Evolutionary conservation across 2,797 vertebrate species (phyloP).

Genomic region (Gymnothorax javanicus): DNA sequence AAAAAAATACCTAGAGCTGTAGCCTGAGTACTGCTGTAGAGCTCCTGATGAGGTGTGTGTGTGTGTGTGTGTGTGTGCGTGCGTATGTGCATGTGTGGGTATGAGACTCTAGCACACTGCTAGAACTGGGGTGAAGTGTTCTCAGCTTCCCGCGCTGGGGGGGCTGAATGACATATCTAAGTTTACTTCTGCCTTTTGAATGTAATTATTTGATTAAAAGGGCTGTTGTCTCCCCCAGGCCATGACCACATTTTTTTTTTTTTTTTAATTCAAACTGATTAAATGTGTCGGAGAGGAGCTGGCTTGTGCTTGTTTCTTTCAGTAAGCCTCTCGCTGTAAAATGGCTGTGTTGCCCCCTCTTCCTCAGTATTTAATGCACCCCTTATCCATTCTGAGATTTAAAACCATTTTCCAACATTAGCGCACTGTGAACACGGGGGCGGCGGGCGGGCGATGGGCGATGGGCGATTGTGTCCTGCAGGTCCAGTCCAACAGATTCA

Average conservation of each 20-base stretch:
- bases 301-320: neutral
- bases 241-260: neutral
- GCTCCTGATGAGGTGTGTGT: neutral
- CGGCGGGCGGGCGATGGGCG: too few relatives aligned
- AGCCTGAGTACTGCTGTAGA: neutral
- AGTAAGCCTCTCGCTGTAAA: neutral
- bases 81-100: too few relatives aligned
- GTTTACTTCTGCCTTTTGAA: neutral
- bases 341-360: constrained; percentile 10
- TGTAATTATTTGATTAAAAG: neutral
- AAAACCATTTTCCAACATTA: neutral
- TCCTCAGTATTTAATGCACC: constrained; percentile 15
- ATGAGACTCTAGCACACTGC: neutral
- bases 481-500: neutral
- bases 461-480: neutral
- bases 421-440: neutral
- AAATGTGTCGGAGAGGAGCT: neutral
- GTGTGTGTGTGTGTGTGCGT: too few relatives aligned
- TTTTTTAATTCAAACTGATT: constrained; percentile 12
- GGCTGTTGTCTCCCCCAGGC: neutral
- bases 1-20: neutral
- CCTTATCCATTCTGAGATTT: neutral
- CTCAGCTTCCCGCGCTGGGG: neutral
- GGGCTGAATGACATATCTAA: neutral
- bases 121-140: neutral